Base-by-base conservation (phyloP, 1,140 invertebrate genomes). In the Macrosteles quadrilineatus region DNA sequence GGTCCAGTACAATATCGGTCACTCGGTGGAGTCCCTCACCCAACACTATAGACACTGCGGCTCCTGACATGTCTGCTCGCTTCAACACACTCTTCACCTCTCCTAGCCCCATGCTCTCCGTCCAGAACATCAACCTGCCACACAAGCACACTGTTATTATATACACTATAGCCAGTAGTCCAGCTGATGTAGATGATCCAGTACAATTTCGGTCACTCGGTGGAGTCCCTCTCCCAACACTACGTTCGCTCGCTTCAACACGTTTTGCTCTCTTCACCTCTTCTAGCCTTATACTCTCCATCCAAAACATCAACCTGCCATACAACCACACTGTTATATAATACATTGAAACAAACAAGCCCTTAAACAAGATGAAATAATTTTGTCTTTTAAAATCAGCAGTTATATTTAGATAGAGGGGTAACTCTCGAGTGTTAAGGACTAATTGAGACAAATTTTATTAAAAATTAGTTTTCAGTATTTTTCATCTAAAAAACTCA, bases 81-180 rank as follows among this genome's bases (percentile, higher is more conserved):
- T 59, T 74, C 17, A 78, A 64, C 9, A 40, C 31, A 30, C 65
- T 71, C 6, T 65, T 68, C 25, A 19, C 29, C 23, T 62, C 17
- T n/a, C 69, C 43, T 53, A 31, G 30, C 11, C 31, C 30, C 6
- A 21, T 36, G 2, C 17, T 66, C 66, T 73, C 72, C 63, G 67
- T 73, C 74, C 74, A 75, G 47, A 74, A 73, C 66, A 75, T 50
- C 40, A 64, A 19, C 23, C 73, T 75, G 55, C 43, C 47, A 50
- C 45, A 57, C 14, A 36, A 36, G n/a, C 32, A 14, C 23, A 70
- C n/a, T n/a, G n/a, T n/a, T n/a, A n/a, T n/a, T n/a, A n/a, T n/a
- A n/a, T n/a, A n/a, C n/a, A n/a, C n/a, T n/a, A n/a, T n/a, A 74
- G 57, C 72, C 73, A 77, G 63, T 77, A 78, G 9, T 77, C 25